Conservation (phyloP, 1,140 invertebrate species). For the Zaprionus camerounensis region DNA sequence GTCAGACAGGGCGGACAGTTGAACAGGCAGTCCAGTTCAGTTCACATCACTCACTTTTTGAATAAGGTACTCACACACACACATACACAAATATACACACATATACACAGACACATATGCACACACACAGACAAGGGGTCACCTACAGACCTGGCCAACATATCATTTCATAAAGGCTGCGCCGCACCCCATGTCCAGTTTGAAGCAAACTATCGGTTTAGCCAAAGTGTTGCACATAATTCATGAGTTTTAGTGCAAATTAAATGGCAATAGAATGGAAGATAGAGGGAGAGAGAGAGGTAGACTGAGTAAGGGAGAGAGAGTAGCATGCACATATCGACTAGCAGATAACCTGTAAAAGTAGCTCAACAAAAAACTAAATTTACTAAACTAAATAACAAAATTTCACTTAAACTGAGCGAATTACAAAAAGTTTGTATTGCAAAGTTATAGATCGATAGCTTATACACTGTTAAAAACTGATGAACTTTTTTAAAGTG, state of each 20-base stretch:
- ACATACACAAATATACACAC: not conserved
- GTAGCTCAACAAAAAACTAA: not conserved
- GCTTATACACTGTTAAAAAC: too few relatives aligned
- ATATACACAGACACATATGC: not conserved
- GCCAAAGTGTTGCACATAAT: conserved; percentile 43
- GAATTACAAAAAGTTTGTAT: not conserved
- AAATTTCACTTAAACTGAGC: not conserved
- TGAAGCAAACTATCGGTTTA: conserved; percentile 16
- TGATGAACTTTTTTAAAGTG: too few relatives aligned
- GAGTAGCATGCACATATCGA: not conserved
- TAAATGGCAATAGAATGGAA: conserved; percentile 3
- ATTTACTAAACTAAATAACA: not conserved
- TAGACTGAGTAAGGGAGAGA: not conserved
- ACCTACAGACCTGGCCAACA: not conserved
- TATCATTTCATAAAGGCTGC: conserved; percentile 17
- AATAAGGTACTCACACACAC: conserved; percentile 1
- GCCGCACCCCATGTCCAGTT: conserved; percentile 34
- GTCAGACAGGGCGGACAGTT: conserved; percentile 22
- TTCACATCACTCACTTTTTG: conserved; percentile 48
- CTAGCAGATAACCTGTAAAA: not conserved
- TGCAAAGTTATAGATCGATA: not conserved
- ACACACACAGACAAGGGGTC: not conserved
- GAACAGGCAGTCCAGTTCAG: conserved; percentile 25
- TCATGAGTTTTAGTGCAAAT: conserved; percentile 36
- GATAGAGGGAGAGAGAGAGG: not conserved